Evolutionary conservation across 2,113 vertebrate genomes (phyloP).

Genomic region (Mesoclemmys tuberculata): DNA sequence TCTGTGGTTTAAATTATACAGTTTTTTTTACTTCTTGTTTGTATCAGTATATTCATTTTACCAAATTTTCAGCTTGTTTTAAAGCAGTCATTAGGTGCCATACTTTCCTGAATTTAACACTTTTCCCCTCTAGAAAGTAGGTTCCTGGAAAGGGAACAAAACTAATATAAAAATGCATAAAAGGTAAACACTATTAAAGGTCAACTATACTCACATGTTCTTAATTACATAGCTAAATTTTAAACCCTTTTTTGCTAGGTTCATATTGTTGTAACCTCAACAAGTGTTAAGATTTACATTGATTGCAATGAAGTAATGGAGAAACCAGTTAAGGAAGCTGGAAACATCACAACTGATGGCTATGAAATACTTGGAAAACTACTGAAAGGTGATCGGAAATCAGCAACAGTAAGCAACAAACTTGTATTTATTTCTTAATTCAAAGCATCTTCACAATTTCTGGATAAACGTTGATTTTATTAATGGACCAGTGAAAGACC

Average conservation of each 20-base stretch:
- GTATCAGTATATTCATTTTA: background rate
- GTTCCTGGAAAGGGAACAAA: background rate
- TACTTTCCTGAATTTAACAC: background rate
- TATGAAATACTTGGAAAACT: conserved; percentile 97
- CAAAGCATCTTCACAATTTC: background rate
- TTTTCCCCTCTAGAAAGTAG: background rate
- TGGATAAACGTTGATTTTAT: background rate
- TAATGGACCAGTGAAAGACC: background rate
- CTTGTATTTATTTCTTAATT: conserved; percentile 46
- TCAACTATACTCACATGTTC: background rate
- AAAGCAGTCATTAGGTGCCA: background rate
- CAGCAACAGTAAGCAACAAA: conserved; percentile 89
- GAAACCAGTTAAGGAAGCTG: conserved; percentile 88
- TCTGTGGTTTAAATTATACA: background rate
- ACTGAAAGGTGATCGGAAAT: conserved; percentile 85
- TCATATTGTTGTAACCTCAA: conserved; percentile 92
- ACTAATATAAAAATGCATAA: background rate
- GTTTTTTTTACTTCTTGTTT: background rate
- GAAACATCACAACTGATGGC: conserved; percentile 91
- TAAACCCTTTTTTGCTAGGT: conserved; percentile 81
- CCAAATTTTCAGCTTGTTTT: background rate
- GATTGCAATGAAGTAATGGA: conserved; percentile 93
- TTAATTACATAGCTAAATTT: background rate
- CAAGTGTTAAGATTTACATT: conserved; percentile 89
- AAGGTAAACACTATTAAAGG: background rate